Conservation (phyloP, 2,797 vertebrate genomes). For the Pelobates cultripes region DNA sequence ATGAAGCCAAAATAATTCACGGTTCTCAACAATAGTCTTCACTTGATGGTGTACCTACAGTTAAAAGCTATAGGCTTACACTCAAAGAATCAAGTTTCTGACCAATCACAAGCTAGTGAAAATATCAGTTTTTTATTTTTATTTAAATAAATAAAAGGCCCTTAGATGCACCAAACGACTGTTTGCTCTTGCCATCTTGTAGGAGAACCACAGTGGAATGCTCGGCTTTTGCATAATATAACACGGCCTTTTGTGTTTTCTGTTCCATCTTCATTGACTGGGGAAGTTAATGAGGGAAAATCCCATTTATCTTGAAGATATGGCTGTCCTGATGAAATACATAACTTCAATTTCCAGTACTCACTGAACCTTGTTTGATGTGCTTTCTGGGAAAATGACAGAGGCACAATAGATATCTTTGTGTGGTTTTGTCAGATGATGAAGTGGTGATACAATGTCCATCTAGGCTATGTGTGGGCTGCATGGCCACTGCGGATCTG, state of each 20-base stretch:
- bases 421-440: slow-evolving; percentile 74
- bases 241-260: slow-evolving; percentile 2
- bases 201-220: background rate
- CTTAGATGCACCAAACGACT: background rate
- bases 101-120: background rate
- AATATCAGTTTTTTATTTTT: background rate
- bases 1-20: too few species aligned
- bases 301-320: slow-evolving; percentile 56
- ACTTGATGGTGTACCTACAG: too few species aligned
- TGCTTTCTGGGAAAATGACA: slow-evolving; percentile 74
- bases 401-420: slow-evolving; percentile 77
- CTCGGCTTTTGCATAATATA: slow-evolving; percentile 1
- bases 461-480: slow-evolving; percentile 67
- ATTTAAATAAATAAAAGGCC: background rate
- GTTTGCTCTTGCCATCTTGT: background rate
- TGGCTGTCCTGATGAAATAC: slow-evolving; percentile 65
- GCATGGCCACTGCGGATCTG: slow-evolving; percentile 61
- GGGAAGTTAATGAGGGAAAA: slow-evolving; percentile 52
- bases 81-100: background rate
- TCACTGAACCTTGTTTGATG: slow-evolving; percentile 62
- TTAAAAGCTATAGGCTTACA: background rate
- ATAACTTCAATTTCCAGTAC: slow-evolving; percentile 67
- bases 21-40: too few species aligned
- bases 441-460: slow-evolving; percentile 69
- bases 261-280: slow-evolving; percentile 22